Base-by-base conservation (phyloP, 2,797 vertebrate species). In the Morus bassanus region DNA sequence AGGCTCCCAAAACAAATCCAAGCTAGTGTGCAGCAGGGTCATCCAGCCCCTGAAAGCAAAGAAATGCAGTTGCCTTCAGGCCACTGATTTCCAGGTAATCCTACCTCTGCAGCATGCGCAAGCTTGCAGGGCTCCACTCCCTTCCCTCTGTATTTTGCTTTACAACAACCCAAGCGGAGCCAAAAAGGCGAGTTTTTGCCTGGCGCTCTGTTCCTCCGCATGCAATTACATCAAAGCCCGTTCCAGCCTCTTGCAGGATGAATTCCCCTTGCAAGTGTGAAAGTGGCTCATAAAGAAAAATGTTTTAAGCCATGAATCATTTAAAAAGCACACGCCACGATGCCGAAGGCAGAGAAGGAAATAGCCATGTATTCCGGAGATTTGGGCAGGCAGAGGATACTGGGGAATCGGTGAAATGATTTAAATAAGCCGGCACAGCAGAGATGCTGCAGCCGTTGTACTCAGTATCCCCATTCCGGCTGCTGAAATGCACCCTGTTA, bases 221-320 rank as follows among this genome's bases (percentile, higher is more conserved):
- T 10, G 48, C 94, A 77, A 57, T 89, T 74, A 50, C 65, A 89
- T 74, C 82, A 50, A 60, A 90, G 57, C 75, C 67, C 14, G 0
- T 76, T 85, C 54, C 91, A 59, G 85, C 46, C 60, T 61, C 94
- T 87, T 5, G 57, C 41, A 60, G 60, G 61, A 35, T 91, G 90
- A 93, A 90, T 90, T 88, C 57, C 50, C 76, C 64, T 72, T 31
- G 13, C 88, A 25, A 84, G 77, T 39, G 92, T 37, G 88, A 90
- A 91, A 94, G 88, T 13, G 8, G 82, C 93, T 94, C 89, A 48
- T 60, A 88, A 95, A 92, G 87, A 80, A 84, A 64, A 88, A 81
- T 6, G 80, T 64, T 93, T 88, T 67, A 79, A 89, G 67, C 53
- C 54, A 10, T 75, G 54, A 93, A 95, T 94, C 81, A 79, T 85